These are phyloP conservation scores for Tamias sibiricus DNA, from an alignment of 2,113 vertebrate genomes.

Conservation along the genomic window DNA sequence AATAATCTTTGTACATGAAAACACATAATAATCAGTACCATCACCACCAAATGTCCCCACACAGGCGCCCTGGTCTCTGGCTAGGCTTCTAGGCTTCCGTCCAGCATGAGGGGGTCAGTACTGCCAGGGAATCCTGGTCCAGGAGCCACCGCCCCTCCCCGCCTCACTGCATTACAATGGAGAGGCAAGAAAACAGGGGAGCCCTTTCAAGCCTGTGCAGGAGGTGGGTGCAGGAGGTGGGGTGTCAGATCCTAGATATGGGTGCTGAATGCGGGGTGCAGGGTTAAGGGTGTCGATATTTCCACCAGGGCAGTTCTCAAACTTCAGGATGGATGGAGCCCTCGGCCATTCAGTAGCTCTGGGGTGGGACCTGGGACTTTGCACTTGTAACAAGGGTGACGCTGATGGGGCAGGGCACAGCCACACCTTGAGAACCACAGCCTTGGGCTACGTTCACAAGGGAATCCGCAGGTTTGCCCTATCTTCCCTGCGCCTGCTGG, in stretches of 20 bases:
- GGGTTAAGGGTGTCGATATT: background rate
- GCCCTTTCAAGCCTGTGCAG: background rate
- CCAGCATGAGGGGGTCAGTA: accelerated
- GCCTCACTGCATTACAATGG: no score
- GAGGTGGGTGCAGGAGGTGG: background rate
- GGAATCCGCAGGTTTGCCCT: accelerated
- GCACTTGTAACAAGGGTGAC: background rate
- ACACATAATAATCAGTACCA: background rate
- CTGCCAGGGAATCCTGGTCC: background rate
- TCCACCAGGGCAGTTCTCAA: background rate
- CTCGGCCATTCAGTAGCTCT: background rate
- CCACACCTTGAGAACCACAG: background rate
- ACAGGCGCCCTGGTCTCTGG: background rate
- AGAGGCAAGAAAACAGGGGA: background rate
- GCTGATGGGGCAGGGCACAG: accelerated
- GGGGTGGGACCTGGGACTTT: background rate
- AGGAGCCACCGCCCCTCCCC: background rate
- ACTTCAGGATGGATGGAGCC: background rate
- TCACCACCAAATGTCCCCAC: background rate
- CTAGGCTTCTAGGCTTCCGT: no score
- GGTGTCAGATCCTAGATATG: no score
- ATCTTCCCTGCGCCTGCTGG: no score
- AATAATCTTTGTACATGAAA: background rate
- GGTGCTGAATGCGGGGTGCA: no score
- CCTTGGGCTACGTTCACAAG: accelerated